These are phyloP conservation scores for Leucophora obtusa DNA, from an alignment of 2,888 invertebrate species.

Conservation along the genomic window DNA sequence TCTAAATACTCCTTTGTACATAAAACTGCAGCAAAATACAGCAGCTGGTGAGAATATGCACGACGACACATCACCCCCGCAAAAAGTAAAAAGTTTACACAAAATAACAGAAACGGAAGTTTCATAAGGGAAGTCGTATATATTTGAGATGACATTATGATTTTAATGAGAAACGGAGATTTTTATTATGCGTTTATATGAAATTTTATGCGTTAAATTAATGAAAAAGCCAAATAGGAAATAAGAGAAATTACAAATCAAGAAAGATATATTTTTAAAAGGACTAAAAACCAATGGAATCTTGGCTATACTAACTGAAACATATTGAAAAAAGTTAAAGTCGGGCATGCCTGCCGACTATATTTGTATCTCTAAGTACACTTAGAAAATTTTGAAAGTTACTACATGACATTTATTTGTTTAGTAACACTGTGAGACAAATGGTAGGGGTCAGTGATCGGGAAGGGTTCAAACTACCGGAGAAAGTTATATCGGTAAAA, in stretches of 20 bases:
- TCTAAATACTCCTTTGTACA: not conserved
- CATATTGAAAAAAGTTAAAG: too few species aligned
- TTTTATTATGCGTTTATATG: constrained; percentile 53
- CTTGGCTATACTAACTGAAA: too few species aligned
- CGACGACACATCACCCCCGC: not conserved
- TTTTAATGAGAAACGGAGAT: constrained; percentile 62
- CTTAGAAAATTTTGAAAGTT: too few species aligned
- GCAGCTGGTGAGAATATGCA: not conserved
- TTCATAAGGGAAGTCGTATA: constrained; percentile 59
- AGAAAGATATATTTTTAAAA: not conserved
- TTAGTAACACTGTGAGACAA: too few species aligned
- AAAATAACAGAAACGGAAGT: constrained; percentile 37
- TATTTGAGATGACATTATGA: constrained; percentile 54
- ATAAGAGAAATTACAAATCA: not conserved
- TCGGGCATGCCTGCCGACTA: too few species aligned
- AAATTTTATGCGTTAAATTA: constrained; percentile 25
- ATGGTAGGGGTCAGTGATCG: too few species aligned
- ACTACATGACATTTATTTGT: too few species aligned
- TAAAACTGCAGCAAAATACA: not conserved
- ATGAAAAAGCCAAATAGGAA: constrained; percentile 1
- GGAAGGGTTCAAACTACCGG: too few species aligned
- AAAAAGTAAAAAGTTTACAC: constrained; percentile 1
- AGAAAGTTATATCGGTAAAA: too few species aligned
- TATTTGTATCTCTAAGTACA: too few species aligned
- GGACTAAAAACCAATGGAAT: too few species aligned